Percentiles rank a stretch among this genome's conserved stretches.
These are phyloP conservation scores for Tolmerus cingulatus DNA, from an alignment of 2,888 invertebrate genomes.

Conservation along the genomic window DNA sequence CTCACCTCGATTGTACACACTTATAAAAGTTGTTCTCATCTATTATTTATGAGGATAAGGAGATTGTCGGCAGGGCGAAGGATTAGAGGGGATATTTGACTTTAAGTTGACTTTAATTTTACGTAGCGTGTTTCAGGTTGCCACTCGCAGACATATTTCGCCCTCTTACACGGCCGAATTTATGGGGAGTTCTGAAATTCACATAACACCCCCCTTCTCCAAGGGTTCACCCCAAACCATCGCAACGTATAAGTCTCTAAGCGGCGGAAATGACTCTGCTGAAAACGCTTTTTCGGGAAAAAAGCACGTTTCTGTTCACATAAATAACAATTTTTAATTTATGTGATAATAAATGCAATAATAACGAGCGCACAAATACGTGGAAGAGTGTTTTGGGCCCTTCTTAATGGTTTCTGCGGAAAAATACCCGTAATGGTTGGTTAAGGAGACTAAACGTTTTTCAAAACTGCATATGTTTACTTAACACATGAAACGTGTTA, in stretches of 20 bases:
- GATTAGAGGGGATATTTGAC: constrained; percentile 28
- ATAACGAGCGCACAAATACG: neutral
- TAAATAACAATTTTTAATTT: constrained; percentile 38
- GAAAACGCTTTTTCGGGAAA: neutral
- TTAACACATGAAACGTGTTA: neutral
- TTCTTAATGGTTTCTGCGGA: neutral
- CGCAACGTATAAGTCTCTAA: neutral
- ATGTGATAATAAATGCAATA: constrained; percentile 30
- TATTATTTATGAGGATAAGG: constrained; percentile 48
- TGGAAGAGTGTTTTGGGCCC: neutral
- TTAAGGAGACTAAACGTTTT: neutral
- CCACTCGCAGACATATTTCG: constrained; percentile 4
- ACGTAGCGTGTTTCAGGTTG: constrained; percentile 8
- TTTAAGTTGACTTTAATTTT: constrained; percentile 40
- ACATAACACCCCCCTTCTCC: neutral
- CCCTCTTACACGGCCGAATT: neutral
- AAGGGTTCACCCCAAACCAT: neutral
- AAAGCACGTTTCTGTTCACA: constrained; percentile 7
- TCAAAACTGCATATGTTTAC: neutral
- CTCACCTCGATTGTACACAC: constrained; percentile 39
- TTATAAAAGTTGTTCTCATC: constrained; percentile 47
- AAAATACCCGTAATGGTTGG: neutral
- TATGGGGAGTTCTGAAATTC: constrained; percentile 22
- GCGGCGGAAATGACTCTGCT: constrained; percentile 17
- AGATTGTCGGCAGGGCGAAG: constrained; percentile 39